A percentile compares a stretch with the other conserved stretches of the same genome.
These are phyloP conservation scores for Axinella damicornis DNA, from an alignment of 37 sponge, comb jelly and placozoan species.

Conservation along the genomic window DNA sequence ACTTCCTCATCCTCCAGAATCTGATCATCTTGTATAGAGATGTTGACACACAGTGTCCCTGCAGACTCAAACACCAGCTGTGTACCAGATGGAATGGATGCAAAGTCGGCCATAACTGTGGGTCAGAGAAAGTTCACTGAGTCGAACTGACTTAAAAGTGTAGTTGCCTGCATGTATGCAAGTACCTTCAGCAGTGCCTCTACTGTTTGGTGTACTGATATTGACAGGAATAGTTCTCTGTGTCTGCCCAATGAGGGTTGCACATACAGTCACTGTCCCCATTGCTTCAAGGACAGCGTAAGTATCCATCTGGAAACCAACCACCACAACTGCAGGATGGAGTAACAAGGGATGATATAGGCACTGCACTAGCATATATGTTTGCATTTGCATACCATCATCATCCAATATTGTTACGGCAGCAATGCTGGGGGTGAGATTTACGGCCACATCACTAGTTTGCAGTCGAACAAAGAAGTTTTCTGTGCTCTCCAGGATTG, in stretches of 20 bases:
- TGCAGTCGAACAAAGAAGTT: neutral
- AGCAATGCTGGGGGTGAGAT: neutral
- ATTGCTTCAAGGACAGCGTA: neutral
- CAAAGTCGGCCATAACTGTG: neutral
- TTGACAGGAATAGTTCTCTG: neutral
- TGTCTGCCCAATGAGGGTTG: neutral
- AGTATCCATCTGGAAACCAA: neutral
- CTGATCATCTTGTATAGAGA: neutral
- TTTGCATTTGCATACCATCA: neutral
- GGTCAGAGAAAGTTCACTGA: neutral
- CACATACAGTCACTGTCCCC: neutral
- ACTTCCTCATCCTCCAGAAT: neutral
- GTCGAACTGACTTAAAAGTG: too few relatives aligned
- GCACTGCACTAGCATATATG: too few relatives aligned
- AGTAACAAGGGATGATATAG: neutral
- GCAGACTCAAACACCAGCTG: neutral
- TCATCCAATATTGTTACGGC: constrained; percentile 2
- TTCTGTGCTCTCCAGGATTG: neutral
- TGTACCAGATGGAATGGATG: neutral
- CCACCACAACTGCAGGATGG: neutral
- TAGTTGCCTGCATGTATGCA: neutral
- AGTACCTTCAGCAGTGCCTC: neutral
- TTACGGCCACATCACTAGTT: neutral
- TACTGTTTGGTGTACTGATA: neutral
- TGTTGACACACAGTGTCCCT: neutral